These are phyloP conservation scores for Siderastrea radians DNA, from an alignment of 92 coral and sea anemone genomes.

Conservation along the genomic window DNA sequence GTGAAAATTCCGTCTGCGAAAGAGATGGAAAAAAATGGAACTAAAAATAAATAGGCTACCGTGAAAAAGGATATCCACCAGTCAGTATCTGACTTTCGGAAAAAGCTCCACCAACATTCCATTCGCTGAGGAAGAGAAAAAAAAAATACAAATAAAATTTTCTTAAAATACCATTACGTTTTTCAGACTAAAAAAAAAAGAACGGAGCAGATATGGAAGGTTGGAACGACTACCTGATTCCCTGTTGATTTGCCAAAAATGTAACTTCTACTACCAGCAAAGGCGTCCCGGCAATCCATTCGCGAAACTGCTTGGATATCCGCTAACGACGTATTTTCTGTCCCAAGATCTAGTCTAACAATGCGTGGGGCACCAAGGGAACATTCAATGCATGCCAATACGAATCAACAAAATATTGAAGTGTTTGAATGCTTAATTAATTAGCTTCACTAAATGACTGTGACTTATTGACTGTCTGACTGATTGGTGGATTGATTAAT, in stretches of 20 bases:
- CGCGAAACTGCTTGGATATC: background rate
- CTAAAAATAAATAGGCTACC: background rate
- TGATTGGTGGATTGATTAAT: too few species aligned
- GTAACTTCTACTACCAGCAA: background rate
- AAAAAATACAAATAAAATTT: too few species aligned
- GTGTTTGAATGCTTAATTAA: too few species aligned
- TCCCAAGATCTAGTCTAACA: background rate
- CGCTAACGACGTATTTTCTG: background rate
- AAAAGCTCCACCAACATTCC: background rate
- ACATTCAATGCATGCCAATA: background rate
- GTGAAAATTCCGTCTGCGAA: too few species aligned
- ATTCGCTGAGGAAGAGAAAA: background rate
- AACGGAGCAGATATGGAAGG: too few species aligned
- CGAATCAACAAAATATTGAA: background rate
- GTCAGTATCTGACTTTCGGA: slow-evolving; percentile 8
- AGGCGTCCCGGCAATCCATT: background rate
- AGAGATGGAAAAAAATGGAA: too few species aligned
- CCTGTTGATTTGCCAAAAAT: slow-evolving; percentile 2
- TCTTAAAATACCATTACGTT: too few species aligned
- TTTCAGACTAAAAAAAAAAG: too few species aligned
- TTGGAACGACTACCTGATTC: too few species aligned
- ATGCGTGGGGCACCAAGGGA: background rate
- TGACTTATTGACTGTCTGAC: too few species aligned
- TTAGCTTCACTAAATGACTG: too few species aligned
- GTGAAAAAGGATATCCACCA: slow-evolving; percentile 3